Evolutionary conservation across 1,140 invertebrate genomes (phyloP), one percentile per base, ranked within the genome.

Genomic region (Danaus plexippus): DNA sequence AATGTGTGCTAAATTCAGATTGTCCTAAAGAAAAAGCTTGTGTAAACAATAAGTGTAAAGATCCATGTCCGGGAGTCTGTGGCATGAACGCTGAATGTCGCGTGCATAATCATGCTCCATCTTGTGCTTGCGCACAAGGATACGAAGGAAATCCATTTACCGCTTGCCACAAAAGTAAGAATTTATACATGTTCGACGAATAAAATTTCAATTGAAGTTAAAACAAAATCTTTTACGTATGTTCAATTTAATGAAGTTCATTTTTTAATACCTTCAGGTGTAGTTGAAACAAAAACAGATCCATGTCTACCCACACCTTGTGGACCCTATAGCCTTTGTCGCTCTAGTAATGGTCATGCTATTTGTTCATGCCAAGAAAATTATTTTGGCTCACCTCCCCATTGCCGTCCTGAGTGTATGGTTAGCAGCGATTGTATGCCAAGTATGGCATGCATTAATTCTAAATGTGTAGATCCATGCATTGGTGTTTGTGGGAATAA

Each of bases 401-500:
- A 90, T 61, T 94, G 93, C 78, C 89, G 90, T 66, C 93, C 92
- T 11, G 92, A 94, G 87, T 94, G 93, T 80, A 90, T 92, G 70
- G 90, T 92, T 63, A 94, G 92, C 77, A 91, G 91, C 43, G 93
- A 94, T 64, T 94, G 93, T 80, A 77, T 90, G 54, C 91, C 91
- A 67, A 89, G 92, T 65, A 90, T 85, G 66, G 90, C 92, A 44
- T 94, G 93, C 66, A 89, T 93, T 44, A 93, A 94, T 69, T 89
- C 91, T 61, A 92, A 91, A 84, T 95, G 94, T 76, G 88, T 89
- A 67, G 92, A 95, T 88, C 94, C 94, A 50, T 95, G 94, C 73
- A 86, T 89, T 10, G 91, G 91, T 48, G 90, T 91, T n/a, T 95
- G 94, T 73, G 93, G 93, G 12, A 79, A 88, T 15, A 92, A 94